Conservation (phyloP, 2,888 invertebrate species). For the Tachina fera region DNA sequence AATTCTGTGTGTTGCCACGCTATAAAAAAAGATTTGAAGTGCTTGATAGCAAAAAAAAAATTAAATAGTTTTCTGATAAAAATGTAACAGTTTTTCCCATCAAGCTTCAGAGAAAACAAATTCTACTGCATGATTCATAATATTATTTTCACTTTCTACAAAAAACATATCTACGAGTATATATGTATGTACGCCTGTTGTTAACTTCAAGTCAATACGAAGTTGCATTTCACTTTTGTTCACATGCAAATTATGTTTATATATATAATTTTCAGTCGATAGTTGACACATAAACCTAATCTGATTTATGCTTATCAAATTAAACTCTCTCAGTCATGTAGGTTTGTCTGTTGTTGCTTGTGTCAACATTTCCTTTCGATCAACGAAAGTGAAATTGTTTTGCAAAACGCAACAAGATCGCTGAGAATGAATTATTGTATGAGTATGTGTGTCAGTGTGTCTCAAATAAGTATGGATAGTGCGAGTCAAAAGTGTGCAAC, state of each 20-base stretch:
- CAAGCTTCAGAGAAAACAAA: too few relatives aligned
- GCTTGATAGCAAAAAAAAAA: too few relatives aligned
- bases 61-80: too few relatives aligned
- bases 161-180: too few relatives aligned
- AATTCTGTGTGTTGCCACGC: not conserved
- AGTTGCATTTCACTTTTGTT: constrained; percentile 41
- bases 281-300: constrained; percentile 68
- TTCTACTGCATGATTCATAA: not conserved
- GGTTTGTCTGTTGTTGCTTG: constrained; percentile 14
- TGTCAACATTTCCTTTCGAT: constrained; percentile 67
- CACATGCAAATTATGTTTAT: constrained; percentile 39
- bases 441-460: not conserved
- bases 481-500: not conserved
- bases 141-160: constrained; percentile 12
- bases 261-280: constrained; percentile 9
- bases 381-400: constrained; percentile 63
- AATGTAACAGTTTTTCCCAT: too few relatives aligned
- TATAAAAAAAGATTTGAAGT: too few relatives aligned
- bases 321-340: not conserved
- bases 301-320: constrained; percentile 39
- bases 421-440: not conserved
- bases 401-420: constrained; percentile 49
- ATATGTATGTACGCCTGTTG: too few relatives aligned
- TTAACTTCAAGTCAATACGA: constrained; percentile 8
- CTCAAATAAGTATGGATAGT: constrained; percentile 1